phyloP scores from a whole-genome alignment of 1,140 invertebrate species.

The Lepidostoma basale region DNA sequence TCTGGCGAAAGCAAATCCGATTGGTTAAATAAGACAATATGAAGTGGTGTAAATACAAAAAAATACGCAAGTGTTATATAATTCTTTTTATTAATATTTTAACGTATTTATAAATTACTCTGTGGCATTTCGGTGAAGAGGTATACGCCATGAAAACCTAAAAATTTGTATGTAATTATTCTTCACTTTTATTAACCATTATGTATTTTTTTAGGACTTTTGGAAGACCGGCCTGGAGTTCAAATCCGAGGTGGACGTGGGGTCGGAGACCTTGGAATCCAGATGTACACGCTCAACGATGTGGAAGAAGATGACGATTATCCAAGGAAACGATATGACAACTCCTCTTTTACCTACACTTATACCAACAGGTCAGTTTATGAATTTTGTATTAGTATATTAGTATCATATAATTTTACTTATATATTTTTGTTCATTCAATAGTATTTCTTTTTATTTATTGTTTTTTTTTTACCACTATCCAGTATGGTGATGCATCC shows the following conservation, averaged over 20 bases:
- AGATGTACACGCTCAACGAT: conserved; percentile 82
- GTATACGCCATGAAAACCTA: too few species aligned
- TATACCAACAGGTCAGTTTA: conserved; percentile 74
- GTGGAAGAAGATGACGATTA: conserved; percentile 86
- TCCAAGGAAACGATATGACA: conserved; percentile 76
- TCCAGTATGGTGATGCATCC: conserved; percentile 83
- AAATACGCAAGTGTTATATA: too few species aligned
- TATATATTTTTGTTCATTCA: conserved; percentile 16
- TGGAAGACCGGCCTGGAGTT: conserved; percentile 91
- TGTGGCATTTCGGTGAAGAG: too few species aligned
- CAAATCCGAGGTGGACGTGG: conserved; percentile 83
- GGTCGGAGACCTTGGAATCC: conserved; percentile 77
- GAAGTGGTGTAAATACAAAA: too few species aligned
- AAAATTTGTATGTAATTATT: too few species aligned
- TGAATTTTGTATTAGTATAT: conserved; percentile 7
- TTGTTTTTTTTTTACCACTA: not conserved
- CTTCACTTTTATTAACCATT: too few species aligned
- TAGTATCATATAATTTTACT: not conserved
- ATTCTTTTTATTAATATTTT: too few species aligned
- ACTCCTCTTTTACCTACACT: conserved; percentile 82
- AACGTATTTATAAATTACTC: too few species aligned
- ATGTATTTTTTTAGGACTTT: conserved; percentile 63
- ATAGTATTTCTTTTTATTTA: not conserved
- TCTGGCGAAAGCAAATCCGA: too few species aligned
- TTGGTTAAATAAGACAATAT: too few species aligned